Base-by-base conservation (phyloP, 2,113 vertebrate genomes). In the Scomber scombrus region DNA sequence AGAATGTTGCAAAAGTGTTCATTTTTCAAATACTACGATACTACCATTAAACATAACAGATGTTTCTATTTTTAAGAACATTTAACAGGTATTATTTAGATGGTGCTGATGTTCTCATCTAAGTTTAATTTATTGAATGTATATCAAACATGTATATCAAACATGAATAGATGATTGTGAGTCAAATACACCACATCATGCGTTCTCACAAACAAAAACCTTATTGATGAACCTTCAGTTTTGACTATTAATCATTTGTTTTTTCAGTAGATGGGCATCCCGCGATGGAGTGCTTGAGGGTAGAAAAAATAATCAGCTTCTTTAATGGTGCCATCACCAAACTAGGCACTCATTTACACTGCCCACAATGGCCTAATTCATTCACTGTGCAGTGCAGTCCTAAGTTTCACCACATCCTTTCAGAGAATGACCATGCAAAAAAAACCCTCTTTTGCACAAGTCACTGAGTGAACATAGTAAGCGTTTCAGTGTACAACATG, bases 311-410 rank as follows among this genome's bases (percentile, higher is more conserved):
- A 71, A 80, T 66, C 23, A 15, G 16, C 57, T 62, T 71, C 52
- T 71, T 74, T 49, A 70, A 81, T 71, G 63, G 88, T 89, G 65
- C 87, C 87, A 90, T 84, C 88, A 50, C 80, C 75, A 75, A 76
- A 77, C 78, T 29, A 75, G 75, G 63, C 78, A 85, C 83, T 85
- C 73, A 85, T 90, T 91, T 80, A 86, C 70, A 29, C 18, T 10
- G 49, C 11, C n/a, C 19, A 91, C 89, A 92, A 91, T 85, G 78
- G 72, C 4, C 58, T 58, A 34, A 85, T 91, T 91, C 90, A 91
- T 88, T 51, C 55, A 46, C 50, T 29, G 49, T 51, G 47, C 60
- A 57, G 47, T 72, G 71, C 57, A 29, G 43, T 60, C 29, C 62
- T 9, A 18, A 55, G 40, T 76, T 55, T 52, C 75, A 81, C 71